Evolutionary conservation across 2,888 invertebrate genomes (phyloP).

Genomic region (Seira musarum): DNA sequence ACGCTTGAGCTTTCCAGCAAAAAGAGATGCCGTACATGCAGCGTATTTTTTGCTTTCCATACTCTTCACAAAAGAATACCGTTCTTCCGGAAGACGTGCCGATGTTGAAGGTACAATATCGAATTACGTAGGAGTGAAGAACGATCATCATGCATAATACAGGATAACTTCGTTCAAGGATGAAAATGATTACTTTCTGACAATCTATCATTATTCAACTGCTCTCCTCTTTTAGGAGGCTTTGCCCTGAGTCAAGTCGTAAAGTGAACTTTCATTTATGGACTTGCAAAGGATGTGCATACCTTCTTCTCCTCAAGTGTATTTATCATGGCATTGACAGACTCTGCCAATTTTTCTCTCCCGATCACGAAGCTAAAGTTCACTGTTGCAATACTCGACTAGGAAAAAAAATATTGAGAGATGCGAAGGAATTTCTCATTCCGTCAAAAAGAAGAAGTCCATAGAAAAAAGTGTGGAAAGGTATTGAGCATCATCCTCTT

Average conservation of each 20-base stretch:
- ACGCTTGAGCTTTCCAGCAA: constrained; percentile 12
- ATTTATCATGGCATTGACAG: constrained; percentile 41
- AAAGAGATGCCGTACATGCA: no score
- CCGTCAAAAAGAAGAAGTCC: constrained; percentile 29
- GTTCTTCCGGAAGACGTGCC: constrained; percentile 7
- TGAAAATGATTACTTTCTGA: constrained; percentile 21
- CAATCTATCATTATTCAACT: constrained; percentile 46
- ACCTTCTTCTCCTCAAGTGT: no score
- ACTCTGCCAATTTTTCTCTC: constrained; percentile 48
- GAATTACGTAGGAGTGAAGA: no score
- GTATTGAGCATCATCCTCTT: no score
- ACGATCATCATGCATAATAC: constrained; percentile 19
- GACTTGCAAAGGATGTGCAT: no score
- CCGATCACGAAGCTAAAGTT: constrained; percentile 23
- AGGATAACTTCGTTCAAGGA: not conserved
- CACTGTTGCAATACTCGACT: constrained; percentile 17
- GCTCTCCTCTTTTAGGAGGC: no score
- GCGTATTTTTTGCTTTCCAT: no score
- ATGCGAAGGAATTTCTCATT: constrained; percentile 54
- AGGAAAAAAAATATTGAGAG: not conserved
- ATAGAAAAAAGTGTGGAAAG: constrained; percentile 41
- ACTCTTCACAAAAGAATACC: not conserved
- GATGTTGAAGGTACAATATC: constrained; percentile 24
- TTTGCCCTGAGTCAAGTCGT: no score
- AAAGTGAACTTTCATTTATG: no score